Evolutionary conservation across 30 jellyfish, hydroid and myxozoan genomes (phyloP).

Genomic region (Catostylus mosaicus): DNA sequence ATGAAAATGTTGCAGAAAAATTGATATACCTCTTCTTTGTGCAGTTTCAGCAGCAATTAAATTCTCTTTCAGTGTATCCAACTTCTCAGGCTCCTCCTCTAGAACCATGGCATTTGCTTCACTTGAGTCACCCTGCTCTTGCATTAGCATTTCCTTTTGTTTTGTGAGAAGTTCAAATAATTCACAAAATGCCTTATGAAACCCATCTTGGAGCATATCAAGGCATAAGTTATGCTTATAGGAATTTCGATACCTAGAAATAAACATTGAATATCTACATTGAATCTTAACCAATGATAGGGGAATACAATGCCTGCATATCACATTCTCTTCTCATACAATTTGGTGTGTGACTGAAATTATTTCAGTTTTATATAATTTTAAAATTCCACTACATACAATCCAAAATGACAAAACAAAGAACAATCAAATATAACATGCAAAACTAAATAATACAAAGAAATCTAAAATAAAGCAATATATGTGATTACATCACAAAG

Average conservation of each 20-base stretch:
- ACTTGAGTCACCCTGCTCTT: constrained; percentile 30
- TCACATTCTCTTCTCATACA: too few relatives aligned
- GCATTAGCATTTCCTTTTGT: constrained; percentile 21
- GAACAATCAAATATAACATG: too few relatives aligned
- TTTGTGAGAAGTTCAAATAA: constrained; percentile 69
- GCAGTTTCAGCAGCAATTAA: constrained; percentile 73
- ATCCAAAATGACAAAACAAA: too few relatives aligned
- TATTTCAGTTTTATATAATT: too few relatives aligned
- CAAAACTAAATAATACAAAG: too few relatives aligned
- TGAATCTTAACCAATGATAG: background rate
- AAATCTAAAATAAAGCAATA: too few relatives aligned
- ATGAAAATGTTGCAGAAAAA: background rate
- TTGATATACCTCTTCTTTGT: constrained; percentile 74
- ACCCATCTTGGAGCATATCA: constrained; percentile 89
- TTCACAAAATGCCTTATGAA: constrained; percentile 89
- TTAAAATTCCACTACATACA: too few relatives aligned
- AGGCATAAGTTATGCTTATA: constrained; percentile 77
- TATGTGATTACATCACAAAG: too few relatives aligned
- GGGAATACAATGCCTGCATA: too few relatives aligned
- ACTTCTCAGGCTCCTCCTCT: constrained; percentile 74
- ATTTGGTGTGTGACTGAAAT: too few relatives aligned
- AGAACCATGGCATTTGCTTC: constrained; percentile 22
- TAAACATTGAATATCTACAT: background rate
- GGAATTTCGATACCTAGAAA: constrained; percentile 73
- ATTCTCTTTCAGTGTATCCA: constrained; percentile 46